Evolutionary conservation across 1,140 invertebrate genomes (phyloP).

Genomic region (Drosophila dunni): DNA sequence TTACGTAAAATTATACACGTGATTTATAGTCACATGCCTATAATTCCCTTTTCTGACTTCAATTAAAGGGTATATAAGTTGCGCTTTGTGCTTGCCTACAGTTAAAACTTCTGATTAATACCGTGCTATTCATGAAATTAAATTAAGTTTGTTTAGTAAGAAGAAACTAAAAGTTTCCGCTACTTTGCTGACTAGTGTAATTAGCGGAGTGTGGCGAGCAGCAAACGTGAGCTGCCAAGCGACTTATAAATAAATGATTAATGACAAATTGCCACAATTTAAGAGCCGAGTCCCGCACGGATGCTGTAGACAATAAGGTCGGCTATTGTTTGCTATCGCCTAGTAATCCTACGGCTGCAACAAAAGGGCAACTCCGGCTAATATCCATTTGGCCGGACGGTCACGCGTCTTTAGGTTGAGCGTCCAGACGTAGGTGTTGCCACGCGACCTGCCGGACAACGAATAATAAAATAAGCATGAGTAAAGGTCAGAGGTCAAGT

Average conservation of each 20-base stretch:
- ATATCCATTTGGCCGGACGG: constrained; percentile 94
- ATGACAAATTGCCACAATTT: background rate
- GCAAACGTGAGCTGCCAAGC: constrained; percentile 33
- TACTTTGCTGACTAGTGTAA: constrained; percentile 2
- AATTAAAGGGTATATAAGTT: constrained; percentile 23
- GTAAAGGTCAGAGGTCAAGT: background rate
- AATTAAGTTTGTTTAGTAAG: too few relatives aligned
- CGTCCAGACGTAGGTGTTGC: constrained; percentile 97
- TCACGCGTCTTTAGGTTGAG: constrained; percentile 97
- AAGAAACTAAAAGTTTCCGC: too few relatives aligned
- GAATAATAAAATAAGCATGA: constrained; percentile 2
- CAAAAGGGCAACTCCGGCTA: constrained; percentile 95
- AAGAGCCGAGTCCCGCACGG: background rate
- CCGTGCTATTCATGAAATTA: too few relatives aligned
- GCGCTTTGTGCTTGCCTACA: background rate
- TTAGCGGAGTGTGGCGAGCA: constrained; percentile 1
- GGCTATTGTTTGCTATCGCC: background rate
- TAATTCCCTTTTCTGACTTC: background rate
- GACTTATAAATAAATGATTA: constrained; percentile 42
- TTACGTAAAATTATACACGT: too few relatives aligned
- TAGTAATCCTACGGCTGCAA: constrained; percentile 87
- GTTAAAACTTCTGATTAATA: too few relatives aligned
- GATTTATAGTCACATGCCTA: too few relatives aligned
- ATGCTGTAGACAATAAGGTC: background rate
- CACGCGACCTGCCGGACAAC: constrained; percentile 87